Conservation (phyloP, 2,113 vertebrate genomes). For the Saiga tatarica region DNA sequence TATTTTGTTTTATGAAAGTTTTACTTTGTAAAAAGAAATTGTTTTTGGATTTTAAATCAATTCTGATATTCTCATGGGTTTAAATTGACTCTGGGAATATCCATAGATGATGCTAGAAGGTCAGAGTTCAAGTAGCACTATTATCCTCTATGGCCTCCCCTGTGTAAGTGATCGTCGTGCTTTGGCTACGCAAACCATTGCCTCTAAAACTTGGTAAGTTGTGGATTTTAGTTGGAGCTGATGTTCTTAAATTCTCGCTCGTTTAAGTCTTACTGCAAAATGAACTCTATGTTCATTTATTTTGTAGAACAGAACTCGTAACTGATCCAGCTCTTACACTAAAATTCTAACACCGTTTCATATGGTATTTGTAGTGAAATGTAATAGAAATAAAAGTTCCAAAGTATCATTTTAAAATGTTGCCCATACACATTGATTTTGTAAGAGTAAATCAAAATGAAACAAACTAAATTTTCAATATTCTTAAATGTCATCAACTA, state of each 20-base stretch:
- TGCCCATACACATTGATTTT: conserved; percentile 41
- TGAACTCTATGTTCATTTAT: conserved; percentile 21
- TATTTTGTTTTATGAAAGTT: neutral
- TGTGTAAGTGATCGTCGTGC: neutral
- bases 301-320: conserved; percentile 49
- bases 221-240: neutral
- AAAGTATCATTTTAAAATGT: conserved; percentile 54
- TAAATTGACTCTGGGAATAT: neutral
- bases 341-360: conserved; percentile 52
- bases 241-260: neutral
- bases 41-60: neutral
- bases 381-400: conserved; percentile 34
- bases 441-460: conserved; percentile 66
- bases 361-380: conserved; percentile 58
- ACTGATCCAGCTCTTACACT: conserved; percentile 6
- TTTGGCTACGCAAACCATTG: neutral
- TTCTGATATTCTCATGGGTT: neutral
- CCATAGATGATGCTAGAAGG: fast-evolving
- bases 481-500: conserved; percentile 66
- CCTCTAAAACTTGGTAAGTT: neutral
- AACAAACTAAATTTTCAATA: conserved; percentile 42
- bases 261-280: conserved; percentile 28
- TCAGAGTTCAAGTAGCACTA: fast-evolving
- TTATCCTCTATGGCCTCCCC: neutral
- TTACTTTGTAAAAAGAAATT: neutral